Evolutionary conservation across 2,113 vertebrate genomes (phyloP).

Genomic region (Sprattus sprattus): DNA sequence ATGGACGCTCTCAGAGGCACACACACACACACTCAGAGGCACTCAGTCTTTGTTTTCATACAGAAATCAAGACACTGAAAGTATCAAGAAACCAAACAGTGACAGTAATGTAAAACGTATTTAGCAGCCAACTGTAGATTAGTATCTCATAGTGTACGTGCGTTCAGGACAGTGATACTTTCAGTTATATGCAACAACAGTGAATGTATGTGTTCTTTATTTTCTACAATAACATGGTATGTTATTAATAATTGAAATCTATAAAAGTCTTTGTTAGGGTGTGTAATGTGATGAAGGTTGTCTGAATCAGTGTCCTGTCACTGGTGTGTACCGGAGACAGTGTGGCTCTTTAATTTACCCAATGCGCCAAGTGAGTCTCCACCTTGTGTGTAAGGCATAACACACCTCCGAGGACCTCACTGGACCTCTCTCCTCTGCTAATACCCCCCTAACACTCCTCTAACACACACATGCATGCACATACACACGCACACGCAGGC

Average conservation of each 20-base stretch:
- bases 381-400: constrained; percentile 39
- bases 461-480: background rate
- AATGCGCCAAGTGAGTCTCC: background rate
- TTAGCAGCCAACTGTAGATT: background rate
- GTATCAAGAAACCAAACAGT: background rate
- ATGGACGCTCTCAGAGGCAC: background rate
- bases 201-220: background rate
- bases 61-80: background rate
- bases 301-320: background rate
- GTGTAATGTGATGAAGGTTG: background rate
- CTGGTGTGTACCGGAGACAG: background rate
- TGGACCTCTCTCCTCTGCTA: background rate
- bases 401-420: constrained; percentile 34
- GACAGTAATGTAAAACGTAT: background rate
- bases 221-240: background rate
- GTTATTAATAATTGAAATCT: background rate
- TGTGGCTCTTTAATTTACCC: constrained; percentile 4
- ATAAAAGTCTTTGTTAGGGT: background rate
- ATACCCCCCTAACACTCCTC: background rate
- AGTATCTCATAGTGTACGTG: background rate
- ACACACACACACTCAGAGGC: background rate
- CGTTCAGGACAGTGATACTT: background rate
- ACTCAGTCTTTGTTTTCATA: background rate
- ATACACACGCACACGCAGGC: background rate
- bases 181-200: background rate